Conservation (phyloP, 2,888 invertebrate species). For the Lasius platythorax region DNA sequence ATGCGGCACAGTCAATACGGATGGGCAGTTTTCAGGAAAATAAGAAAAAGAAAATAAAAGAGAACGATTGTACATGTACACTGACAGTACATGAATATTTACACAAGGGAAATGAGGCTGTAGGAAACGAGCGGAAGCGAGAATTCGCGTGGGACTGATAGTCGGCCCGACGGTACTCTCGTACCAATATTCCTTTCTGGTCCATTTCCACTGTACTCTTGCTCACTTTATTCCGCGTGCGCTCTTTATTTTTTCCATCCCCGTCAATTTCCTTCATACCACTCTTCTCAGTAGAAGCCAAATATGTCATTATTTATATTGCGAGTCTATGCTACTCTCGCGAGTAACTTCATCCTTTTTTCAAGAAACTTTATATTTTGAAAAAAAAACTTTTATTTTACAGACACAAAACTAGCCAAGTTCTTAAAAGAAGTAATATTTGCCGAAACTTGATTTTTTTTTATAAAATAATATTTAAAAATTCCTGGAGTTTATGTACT, state of each 20-base stretch:
- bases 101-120: slow-evolving; percentile 74
- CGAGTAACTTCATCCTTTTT: neutral
- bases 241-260: slow-evolving; percentile 27
- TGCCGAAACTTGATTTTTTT: neutral
- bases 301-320: slow-evolving; percentile 39
- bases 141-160: slow-evolving; percentile 68
- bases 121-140: slow-evolving; percentile 69
- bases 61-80: slow-evolving; percentile 15
- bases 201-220: slow-evolving; percentile 37
- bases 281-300: slow-evolving; percentile 21
- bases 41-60: slow-evolving; percentile 28
- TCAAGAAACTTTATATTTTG: neutral
- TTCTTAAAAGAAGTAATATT: neutral
- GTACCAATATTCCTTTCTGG: slow-evolving; percentile 55
- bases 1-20: neutral
- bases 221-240: slow-evolving; percentile 26
- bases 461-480: neutral
- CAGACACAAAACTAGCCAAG: neutral
- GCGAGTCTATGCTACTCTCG: neutral
- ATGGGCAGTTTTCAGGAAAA: neutral
- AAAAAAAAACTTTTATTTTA: slow-evolving; percentile 8
- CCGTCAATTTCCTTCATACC: slow-evolving; percentile 1
- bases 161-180: slow-evolving; percentile 36
- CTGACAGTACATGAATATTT: slow-evolving; percentile 74
- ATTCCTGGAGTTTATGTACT: neutral